Base-by-base conservation (phyloP, 92 coral and sea anemone genomes). In the Porites rus region DNA sequence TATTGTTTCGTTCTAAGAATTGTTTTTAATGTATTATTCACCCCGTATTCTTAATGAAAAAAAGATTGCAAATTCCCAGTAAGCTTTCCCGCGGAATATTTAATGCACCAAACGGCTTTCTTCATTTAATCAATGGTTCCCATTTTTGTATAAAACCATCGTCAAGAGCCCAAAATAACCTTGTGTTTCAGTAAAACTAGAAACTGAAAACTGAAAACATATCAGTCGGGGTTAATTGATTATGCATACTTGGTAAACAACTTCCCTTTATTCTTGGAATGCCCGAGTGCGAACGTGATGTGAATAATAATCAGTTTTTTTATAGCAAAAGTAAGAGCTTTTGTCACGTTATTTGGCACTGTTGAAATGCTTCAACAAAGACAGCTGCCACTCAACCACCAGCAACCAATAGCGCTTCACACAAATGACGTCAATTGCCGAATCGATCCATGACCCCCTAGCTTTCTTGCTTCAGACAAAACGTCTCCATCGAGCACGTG, bases 191-290 rank as follows among this genome's bases (percentile, higher is more conserved):
- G 2, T 20, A 63, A 56, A 75, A 54, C 43, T 14, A 62, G 59
- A 69, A 81, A 70, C 77, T 74, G 86, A 81, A 81, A 81, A 10
- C 51, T 38, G 46, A 20, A 52, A 21, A 67, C 11, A 56, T 1
- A 46, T 50, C 9, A 68, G 61, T 56, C 4, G 16, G 61, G 13
- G 61, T 56, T 56, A 10, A 56, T 10, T 56, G 16, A 74, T 51
- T 74, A 50, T 74, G 54, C 9, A 75, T 75, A 51, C 11, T 3
- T 13, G 22, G 18, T n/a, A 75, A 75, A 56, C 79, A 75, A 75
- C 79, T 75, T 75, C 79, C 79, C 5, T 20, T 6, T 11, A 56
- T 81, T 72, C 86, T 53, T 6, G 31, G 77, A 81, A 81, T 24
- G 25, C 21, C 46, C 6, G 46, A 38, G 46, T 7, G 20, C 43